Evolutionary conservation across 2,888 invertebrate genomes (phyloP).

Genomic region (Ditylenchus weischeri): DNA sequence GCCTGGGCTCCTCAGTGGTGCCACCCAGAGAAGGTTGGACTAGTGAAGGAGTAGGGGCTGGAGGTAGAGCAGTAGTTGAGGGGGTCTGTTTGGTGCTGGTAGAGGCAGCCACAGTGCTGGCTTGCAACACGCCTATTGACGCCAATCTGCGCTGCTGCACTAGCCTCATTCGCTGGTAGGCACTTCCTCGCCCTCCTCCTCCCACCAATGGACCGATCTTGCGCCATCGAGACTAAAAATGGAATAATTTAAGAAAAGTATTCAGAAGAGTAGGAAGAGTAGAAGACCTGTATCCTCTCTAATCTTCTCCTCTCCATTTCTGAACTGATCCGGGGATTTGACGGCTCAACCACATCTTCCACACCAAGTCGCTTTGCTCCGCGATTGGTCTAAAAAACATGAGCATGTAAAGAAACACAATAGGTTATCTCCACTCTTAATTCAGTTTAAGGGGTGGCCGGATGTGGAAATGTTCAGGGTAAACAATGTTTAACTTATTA

Average conservation of each 20-base stretch:
- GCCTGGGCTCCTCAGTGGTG: no score
- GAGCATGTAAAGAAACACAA: no score
- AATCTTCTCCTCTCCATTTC: slow-evolving; percentile 7
- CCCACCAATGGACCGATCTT: slow-evolving; percentile 39
- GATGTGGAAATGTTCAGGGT: no score
- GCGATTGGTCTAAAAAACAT: neutral
- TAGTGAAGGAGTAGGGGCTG: neutral
- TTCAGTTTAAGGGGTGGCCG: no score
- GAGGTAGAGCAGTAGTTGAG: neutral
- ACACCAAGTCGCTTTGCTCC: neutral
- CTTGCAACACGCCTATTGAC: slow-evolving; percentile 23
- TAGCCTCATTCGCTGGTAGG: slow-evolving; percentile 26
- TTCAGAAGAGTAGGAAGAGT: no score
- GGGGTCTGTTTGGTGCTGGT: slow-evolving; percentile 3
- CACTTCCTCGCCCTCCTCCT: slow-evolving; percentile 10
- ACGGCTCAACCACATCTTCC: neutral
- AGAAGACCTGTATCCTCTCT: slow-evolving; percentile 6
- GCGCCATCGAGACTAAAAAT: slow-evolving; percentile 34
- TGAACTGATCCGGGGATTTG: slow-evolving; percentile 3
- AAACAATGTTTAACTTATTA: no score
- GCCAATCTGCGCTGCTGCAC: slow-evolving; percentile 19
- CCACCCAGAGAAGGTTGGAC: no score
- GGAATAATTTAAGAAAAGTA: neutral
- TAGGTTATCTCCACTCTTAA: no score
- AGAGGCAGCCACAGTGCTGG: slow-evolving; percentile 22